Percentiles rank a stretch among this genome's conserved stretches.
Conservation (phyloP, 2,797 vertebrate genomes). For the Anguilla obscura region DNA sequence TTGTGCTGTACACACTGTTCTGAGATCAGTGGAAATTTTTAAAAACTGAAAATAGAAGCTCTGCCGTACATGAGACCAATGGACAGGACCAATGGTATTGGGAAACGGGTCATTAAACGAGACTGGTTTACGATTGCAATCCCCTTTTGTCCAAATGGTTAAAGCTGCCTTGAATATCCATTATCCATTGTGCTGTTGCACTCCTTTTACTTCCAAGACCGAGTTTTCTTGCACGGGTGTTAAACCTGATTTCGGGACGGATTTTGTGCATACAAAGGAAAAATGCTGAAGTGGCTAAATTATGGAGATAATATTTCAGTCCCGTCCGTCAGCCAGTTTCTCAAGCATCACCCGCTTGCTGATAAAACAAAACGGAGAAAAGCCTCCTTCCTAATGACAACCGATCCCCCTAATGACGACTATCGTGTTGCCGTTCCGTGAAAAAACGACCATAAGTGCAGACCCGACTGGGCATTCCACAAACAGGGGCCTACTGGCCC, state of each 20-base stretch:
- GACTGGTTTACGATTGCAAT: background rate
- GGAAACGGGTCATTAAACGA: background rate
- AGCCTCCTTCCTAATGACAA: background rate
- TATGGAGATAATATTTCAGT: conserved; percentile 39
- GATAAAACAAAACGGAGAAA: background rate
- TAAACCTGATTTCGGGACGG: background rate
- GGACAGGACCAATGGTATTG: conserved; percentile 4
- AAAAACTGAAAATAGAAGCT: background rate
- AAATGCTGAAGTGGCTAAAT: conserved; percentile 32
- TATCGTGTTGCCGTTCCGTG: background rate
- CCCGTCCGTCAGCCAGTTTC: conserved; percentile 18
- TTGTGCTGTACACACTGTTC: background rate
- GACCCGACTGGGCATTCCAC: conserved; percentile 21
- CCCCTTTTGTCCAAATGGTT: background rate
- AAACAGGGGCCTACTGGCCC: background rate
- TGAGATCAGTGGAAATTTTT: conserved; percentile 15
- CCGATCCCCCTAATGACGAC: background rate
- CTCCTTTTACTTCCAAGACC: background rate
- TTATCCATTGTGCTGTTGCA: background rate
- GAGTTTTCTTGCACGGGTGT: background rate
- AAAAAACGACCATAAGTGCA: background rate
- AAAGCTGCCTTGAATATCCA: background rate
- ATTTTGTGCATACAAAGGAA: background rate
- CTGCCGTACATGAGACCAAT: background rate
- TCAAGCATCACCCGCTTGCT: background rate